These are phyloP conservation scores for Myopa testacea DNA, from an alignment of 2,888 invertebrate genomes.

Conservation along the genomic window DNA sequence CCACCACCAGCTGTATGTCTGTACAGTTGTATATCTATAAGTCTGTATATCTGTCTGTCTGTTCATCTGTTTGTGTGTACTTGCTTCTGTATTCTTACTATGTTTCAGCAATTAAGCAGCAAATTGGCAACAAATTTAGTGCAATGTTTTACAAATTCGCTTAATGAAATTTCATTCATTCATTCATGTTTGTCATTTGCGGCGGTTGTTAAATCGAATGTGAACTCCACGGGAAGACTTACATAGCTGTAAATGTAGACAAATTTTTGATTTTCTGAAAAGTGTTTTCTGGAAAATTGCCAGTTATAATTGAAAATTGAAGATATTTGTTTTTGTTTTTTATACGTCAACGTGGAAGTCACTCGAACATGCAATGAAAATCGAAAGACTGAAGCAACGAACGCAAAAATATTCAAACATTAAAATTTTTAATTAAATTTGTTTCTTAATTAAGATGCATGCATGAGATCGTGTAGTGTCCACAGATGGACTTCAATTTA, in stretches of 20 bases:
- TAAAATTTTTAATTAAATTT: too few relatives aligned
- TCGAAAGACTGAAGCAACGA: constrained; percentile 15
- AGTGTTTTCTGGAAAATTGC: too few relatives aligned
- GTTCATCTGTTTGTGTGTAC: constrained; percentile 17
- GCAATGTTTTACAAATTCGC: constrained; percentile 38
- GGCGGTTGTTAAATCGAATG: background rate
- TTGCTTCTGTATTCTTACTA: constrained; percentile 5
- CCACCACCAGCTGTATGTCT: constrained; percentile 33
- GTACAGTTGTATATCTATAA: background rate
- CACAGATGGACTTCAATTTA: too few relatives aligned
- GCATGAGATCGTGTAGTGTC: too few relatives aligned
- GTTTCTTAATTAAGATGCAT: too few relatives aligned
- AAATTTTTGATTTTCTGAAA: background rate
- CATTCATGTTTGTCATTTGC: constrained; percentile 33
- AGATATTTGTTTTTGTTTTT: background rate
- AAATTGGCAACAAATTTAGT: constrained; percentile 65
- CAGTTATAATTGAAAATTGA: constrained; percentile 12
- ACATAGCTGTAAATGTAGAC: background rate
- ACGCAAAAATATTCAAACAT: background rate
- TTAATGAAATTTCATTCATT: constrained; percentile 22
- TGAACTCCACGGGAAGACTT: background rate
- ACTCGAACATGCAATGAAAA: too few relatives aligned
- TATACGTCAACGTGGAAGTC: background rate
- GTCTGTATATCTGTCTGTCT: constrained; percentile 12
- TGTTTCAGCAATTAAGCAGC: constrained; percentile 60